These are phyloP conservation scores for Tigriopus japonicus DNA, from an alignment of 1,140 invertebrate species.

Conservation along the genomic window DNA sequence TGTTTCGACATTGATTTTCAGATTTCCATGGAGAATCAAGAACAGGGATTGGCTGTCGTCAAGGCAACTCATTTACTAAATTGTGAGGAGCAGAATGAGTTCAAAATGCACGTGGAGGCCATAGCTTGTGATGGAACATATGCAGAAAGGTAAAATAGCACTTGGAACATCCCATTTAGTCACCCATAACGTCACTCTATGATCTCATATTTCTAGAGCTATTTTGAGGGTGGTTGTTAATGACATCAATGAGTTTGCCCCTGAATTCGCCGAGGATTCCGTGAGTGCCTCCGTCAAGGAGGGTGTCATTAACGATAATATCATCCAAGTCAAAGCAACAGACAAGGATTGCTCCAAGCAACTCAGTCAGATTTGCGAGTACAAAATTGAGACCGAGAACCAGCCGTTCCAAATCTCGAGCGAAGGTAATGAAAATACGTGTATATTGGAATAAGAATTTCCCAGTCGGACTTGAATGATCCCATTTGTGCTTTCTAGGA, in stretches of 20 bases:
- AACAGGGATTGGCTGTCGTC: slow-evolving; percentile 39
- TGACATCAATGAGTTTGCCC: slow-evolving; percentile 84
- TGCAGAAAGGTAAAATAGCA: slow-evolving; percentile 48
- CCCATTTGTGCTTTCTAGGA: slow-evolving; percentile 27
- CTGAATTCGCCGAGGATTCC: slow-evolving; percentile 59
- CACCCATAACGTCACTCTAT: slow-evolving; percentile 18
- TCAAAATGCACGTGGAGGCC: slow-evolving; percentile 86
- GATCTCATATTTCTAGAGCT: slow-evolving; percentile 57
- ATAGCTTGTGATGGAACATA: slow-evolving; percentile 65
- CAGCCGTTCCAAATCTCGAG: slow-evolving; percentile 83
- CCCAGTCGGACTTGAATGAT: too few species aligned
- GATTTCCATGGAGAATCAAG: slow-evolving; percentile 34
- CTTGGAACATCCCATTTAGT: not conserved
- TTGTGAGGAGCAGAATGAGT: slow-evolving; percentile 79
- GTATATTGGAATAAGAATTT: not conserved
- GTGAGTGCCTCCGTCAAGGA: slow-evolving; percentile 47
- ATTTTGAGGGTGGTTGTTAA: slow-evolving; percentile 62
- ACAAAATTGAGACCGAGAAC: slow-evolving; percentile 70
- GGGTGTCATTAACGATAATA: slow-evolving; percentile 67
- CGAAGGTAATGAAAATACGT: slow-evolving; percentile 38
- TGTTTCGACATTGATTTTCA: slow-evolving; percentile 18
- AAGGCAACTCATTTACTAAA: slow-evolving; percentile 59
- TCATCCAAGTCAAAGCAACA: slow-evolving; percentile 67
- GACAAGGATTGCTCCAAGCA: slow-evolving; percentile 79
- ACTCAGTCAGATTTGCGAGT: slow-evolving; percentile 85